Base-by-base conservation (phyloP, 1,140 invertebrate genomes). In the Drosophila prosaltans region DNA sequence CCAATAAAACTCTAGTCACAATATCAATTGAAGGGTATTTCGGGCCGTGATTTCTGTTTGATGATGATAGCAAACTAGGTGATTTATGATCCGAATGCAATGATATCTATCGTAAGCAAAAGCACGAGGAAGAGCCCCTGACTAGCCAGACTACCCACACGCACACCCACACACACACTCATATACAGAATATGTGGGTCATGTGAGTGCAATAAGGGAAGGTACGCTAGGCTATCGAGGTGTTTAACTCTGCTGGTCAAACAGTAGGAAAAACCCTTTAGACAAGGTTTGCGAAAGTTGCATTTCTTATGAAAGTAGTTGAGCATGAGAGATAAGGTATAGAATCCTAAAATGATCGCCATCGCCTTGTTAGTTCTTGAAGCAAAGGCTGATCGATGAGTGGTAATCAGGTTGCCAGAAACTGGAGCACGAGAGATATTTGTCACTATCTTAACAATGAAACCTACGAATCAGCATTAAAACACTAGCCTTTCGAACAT, bases 21-120 rank as follows among this genome's bases (percentile, higher is more conserved):
- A 89, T 88, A 88, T 81, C 84, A 89, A 81, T 88, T 88, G 84
- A 88, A 88, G 84, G 85, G 80, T 89, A 89, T 89, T 88, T 89
- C 71, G 70, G 78, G 74, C 74, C 72, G 80, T 88, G 84, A 88
- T 88, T 88, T 57, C 64, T 74, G 68, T 55, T 79, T 10, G 21
- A 39, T 32, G 54, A 89, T 88, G 74, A 74, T 74, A 81, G 69
- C 51, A 74, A 24, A 16, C 28, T 43, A 0, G 36, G 41, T 78
- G 76, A 78, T 78, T 79, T 77, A 77, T 77, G 74, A 55, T 60
- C 30, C 36, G 57, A 70, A 76, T 77, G 74, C 74, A 77, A 40
- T 67, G 74, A 77, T 77, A 77, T 77, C 43, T 43, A 40, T 40
- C 21, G 28, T 43, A 43, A 55, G 10, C 62, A 36, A 59, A 30